Evolutionary conservation across 2,797 vertebrate genomes (phyloP).

Genomic region (Lacerta agilis): DNA sequence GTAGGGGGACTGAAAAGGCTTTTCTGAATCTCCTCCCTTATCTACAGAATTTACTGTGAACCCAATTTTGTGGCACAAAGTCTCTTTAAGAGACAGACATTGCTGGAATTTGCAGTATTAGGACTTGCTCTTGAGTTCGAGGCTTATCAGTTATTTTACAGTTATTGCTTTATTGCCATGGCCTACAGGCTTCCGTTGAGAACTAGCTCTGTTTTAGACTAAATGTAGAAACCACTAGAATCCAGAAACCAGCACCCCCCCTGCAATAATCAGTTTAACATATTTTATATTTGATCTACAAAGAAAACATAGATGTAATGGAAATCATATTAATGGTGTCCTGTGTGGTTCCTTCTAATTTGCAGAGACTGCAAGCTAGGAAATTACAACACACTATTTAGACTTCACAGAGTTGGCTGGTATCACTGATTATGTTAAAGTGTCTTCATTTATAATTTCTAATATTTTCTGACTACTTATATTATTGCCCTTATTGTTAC

Average conservation of each 20-base stretch:
- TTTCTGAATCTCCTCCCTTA: too few relatives aligned
- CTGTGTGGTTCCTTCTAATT: neutral
- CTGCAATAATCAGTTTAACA: neutral
- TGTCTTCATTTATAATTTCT: neutral
- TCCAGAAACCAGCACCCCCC: neutral
- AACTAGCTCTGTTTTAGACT: too few relatives aligned
- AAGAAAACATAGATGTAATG: neutral
- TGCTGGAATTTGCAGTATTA: neutral
- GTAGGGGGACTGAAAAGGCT: too few relatives aligned
- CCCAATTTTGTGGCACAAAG: too few relatives aligned
- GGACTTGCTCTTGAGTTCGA: neutral
- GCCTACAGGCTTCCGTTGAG: neutral
- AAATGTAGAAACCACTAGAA: neutral
- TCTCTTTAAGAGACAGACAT: neutral
- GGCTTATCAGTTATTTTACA: neutral
- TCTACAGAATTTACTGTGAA: too few relatives aligned
- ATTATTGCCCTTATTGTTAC: neutral
- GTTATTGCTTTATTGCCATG: neutral
- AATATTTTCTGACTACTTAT: neutral
- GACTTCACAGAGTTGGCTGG: neutral
- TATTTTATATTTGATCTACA: neutral
- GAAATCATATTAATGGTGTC: neutral
- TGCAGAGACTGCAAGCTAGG: neutral
- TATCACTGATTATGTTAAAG: neutral
- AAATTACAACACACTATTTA: neutral